Evolutionary conservation across 2,797 vertebrate genomes (phyloP), one percentile per base, ranked within the genome.

Genomic region (Trachops cirrhosus): DNA sequence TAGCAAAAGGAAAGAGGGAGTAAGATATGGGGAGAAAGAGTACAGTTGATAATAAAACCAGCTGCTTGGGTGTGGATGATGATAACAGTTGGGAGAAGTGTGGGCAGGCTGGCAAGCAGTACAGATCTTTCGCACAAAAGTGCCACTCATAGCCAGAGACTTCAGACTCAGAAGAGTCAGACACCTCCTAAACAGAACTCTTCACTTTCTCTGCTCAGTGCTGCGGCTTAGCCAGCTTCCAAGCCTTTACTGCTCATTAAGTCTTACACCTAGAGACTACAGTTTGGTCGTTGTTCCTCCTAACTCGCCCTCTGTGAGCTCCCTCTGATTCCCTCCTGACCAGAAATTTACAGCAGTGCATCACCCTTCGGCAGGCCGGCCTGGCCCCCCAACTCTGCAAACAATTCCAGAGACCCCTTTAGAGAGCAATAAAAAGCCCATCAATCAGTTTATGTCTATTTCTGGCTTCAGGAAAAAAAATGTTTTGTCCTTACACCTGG

Each of bases 11-110:
- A 84, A 26, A 46, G 26, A 79, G 11, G 74, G 68, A 89, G 46
- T 67, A 67, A 80, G 64, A 59, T 7, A 59, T 5, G 0, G 2
- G 34, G 57, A 88, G 78, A 70, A 78, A 89, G 7, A 86, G 46
- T 22, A 62, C 21, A 71, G 68, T 0, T 91, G 96, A 97, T 97
- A 97, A 95, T 24, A 39, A 95, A 94, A 48, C 77, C 64, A 34
- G 89, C 80, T 96, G 94, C n/a, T 64, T 52, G 87, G 73, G 93
- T 91, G 96, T 96, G 77, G 92, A 85, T 77, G 32, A 44, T 0
- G 95, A 96, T 97, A 97, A 95, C 75, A 70, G 37, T 8, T 44
- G 11, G 19, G 41, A 86, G 41, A 89, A 95, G 93, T 34, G 79
- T 70, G 88, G 67, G 26, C 89, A 67, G 62, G 29, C 83, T 94